A percentile compares a stretch with the other conserved stretches of the same genome.
Evolutionary conservation across 1,140 invertebrate species (phyloP).

Genomic region (Heliconius melpomene): DNA sequence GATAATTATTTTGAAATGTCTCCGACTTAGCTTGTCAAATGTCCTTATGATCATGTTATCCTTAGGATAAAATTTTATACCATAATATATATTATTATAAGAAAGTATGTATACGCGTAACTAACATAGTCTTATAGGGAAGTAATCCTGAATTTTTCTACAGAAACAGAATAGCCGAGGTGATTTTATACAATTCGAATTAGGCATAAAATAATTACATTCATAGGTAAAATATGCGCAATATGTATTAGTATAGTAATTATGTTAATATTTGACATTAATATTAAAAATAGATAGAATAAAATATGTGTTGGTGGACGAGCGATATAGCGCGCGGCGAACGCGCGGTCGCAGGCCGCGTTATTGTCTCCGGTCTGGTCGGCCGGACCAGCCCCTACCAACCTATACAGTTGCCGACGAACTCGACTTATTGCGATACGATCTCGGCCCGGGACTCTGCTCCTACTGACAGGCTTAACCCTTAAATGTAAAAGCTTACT

Average conservation of each 20-base stretch:
- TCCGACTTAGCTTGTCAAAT: conserved; percentile 72
- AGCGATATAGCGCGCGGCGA: conserved; percentile 71
- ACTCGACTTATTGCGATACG: conserved; percentile 53
- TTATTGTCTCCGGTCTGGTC: conserved; percentile 70
- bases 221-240: conserved; percentile 80
- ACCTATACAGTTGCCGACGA: conserved; percentile 52
- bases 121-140: conserved; percentile 80
- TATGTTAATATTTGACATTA: conserved; percentile 81
- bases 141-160: conserved; percentile 77
- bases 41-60: conserved; percentile 77
- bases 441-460: conserved; percentile 40
- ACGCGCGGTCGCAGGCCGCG: conserved; percentile 55
- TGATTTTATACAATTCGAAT: conserved; percentile 81
- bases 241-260: conserved; percentile 79
- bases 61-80: conserved; percentile 81
- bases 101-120: conserved; percentile 78
- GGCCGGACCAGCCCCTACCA: conserved; percentile 44
- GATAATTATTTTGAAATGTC: conserved; percentile 74
- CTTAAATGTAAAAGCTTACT: conserved; percentile 57
- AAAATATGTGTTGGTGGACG: conserved; percentile 80
- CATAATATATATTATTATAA: conserved; percentile 77
- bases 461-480: conserved; percentile 45
- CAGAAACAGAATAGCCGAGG: conserved; percentile 73
- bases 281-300: conserved; percentile 81
- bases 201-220: conserved; percentile 80